A percentile compares a stretch with the other conserved stretches of the same genome.
Evolutionary conservation across 2,888 invertebrate genomes (phyloP).

Genomic region (Oscheius myriophilus): DNA sequence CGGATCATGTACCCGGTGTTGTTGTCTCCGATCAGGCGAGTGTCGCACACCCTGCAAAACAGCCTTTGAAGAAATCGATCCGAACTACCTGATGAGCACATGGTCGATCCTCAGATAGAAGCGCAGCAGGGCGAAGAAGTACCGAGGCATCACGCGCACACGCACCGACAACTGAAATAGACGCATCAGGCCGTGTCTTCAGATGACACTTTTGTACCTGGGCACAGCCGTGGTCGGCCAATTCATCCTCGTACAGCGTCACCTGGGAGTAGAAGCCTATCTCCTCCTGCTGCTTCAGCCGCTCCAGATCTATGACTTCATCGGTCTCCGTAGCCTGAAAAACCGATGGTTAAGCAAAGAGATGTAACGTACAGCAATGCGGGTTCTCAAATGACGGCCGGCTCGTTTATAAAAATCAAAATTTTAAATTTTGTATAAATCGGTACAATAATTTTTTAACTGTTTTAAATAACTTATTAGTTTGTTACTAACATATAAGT

Average conservation of each 20-base stretch:
- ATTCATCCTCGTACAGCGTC: slow-evolving; percentile 94
- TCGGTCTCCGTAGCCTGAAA: slow-evolving; percentile 35
- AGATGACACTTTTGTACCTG: slow-evolving; percentile 71
- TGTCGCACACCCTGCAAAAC: slow-evolving; percentile 54
- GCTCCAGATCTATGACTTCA: slow-evolving; percentile 84
- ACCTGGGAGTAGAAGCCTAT: slow-evolving; percentile 89
- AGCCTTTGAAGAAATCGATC: slow-evolving; percentile 70
- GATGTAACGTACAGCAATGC: neutral
- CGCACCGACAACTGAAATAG: slow-evolving; percentile 81
- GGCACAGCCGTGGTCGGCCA: slow-evolving; percentile 96
- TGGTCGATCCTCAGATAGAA: slow-evolving; percentile 93
- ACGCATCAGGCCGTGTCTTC: neutral
- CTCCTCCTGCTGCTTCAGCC: slow-evolving; percentile 86
- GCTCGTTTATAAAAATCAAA: no score
- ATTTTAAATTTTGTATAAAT: no score
- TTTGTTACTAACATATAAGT: no score
- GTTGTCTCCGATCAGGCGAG: slow-evolving; percentile 57
- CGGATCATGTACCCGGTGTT: slow-evolving; percentile 46
- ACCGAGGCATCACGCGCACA: slow-evolving; percentile 89
- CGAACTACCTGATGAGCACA: slow-evolving; percentile 78
- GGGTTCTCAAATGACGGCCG: no score
- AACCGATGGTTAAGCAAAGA: no score
- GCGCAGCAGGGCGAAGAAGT: slow-evolving; percentile 88
- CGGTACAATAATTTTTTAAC: no score
- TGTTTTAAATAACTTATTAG: no score